Conservation (phyloP, 2,113 vertebrate species). For the Scortum barcoo region DNA sequence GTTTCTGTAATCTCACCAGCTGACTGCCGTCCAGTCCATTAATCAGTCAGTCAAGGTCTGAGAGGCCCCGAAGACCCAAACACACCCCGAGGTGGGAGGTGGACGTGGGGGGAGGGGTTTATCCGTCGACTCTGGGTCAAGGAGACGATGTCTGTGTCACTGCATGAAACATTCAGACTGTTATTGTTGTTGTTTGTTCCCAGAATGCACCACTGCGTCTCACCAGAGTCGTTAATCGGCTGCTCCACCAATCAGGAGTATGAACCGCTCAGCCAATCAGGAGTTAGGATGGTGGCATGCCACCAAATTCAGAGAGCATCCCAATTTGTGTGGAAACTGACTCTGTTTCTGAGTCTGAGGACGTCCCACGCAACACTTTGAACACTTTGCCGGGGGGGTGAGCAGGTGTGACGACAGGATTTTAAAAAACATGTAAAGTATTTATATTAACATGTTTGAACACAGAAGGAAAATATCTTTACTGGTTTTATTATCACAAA, state of each 20-base stretch:
- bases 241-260: constrained; percentile 40
- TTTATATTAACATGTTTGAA: no score
- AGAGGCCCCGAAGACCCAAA: constrained; percentile 55
- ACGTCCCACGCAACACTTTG: constrained; percentile 16
- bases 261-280: background rate
- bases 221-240: background rate
- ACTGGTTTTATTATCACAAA: no score
- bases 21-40: constrained; percentile 82
- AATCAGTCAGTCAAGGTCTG: constrained; percentile 81
- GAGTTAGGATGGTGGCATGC: background rate
- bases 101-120: background rate
- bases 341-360: background rate
- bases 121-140: constrained; percentile 75
- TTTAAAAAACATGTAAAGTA: no score
- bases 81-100: constrained; percentile 26
- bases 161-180: constrained; percentile 12
- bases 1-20: constrained; percentile 80
- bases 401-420: no score
- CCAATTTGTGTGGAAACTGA: background rate
- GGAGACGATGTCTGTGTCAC: constrained; percentile 58
- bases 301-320: constrained; percentile 1
- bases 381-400: background rate
- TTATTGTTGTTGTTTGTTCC: constrained; percentile 39
- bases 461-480: no score
- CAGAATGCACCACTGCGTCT: constrained; percentile 30